Evolutionary conservation across 1,140 invertebrate genomes (phyloP).

Genomic region (Trichonephila clavata): DNA sequence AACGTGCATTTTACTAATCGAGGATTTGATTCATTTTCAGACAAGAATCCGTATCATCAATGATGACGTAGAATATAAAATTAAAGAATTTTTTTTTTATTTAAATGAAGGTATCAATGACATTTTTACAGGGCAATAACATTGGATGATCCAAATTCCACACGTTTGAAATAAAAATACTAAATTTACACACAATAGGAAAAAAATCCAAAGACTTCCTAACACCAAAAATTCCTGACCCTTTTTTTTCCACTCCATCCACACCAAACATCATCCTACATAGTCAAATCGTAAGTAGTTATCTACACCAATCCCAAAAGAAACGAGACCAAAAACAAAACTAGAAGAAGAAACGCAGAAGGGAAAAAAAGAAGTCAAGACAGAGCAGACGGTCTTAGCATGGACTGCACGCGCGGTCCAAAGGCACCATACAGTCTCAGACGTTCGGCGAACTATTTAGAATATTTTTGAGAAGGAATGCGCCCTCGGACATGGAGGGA

Average conservation of each 20-base stretch:
- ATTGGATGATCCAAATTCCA: no score
- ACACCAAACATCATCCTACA: background rate
- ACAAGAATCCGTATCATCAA: no score
- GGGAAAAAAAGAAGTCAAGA: background rate
- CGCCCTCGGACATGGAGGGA: slow-evolving; percentile 11
- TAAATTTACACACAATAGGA: background rate
- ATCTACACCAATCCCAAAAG: slow-evolving; percentile 37
- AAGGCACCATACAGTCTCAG: slow-evolving; percentile 65
- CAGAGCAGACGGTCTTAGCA: slow-evolving; percentile 17
- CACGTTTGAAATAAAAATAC: background rate
- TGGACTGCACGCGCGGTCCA: background rate
- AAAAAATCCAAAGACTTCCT: background rate
- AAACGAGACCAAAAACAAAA: slow-evolving; percentile 42
- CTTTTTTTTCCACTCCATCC: background rate
- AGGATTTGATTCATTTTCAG: no score
- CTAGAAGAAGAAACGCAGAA: background rate
- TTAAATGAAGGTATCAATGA: no score
- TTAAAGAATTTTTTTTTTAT: no score
- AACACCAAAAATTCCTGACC: slow-evolving; percentile 4
- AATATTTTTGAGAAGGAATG: slow-evolving; percentile 15
- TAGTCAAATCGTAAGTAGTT: slow-evolving; percentile 51
- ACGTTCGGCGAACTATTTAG: slow-evolving; percentile 55
- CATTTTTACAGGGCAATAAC: no score
- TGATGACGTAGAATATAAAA: no score
- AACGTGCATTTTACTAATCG: no score